A percentile compares a stretch with the other conserved stretches of the same genome.
phyloP scores from a whole-genome alignment of 2,888 invertebrate genomes.

The Eupithecia subfuscata region DNA sequence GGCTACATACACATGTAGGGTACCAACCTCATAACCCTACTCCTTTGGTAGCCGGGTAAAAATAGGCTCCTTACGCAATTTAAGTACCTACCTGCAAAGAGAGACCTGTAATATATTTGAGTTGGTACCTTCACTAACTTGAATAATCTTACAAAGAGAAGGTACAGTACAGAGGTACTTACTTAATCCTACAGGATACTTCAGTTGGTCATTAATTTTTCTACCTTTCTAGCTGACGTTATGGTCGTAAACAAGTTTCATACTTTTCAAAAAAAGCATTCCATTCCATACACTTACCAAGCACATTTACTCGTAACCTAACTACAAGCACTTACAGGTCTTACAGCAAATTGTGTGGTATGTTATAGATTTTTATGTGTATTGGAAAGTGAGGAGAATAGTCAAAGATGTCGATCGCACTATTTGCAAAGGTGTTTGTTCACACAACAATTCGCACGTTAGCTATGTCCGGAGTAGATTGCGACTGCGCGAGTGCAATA shows the following conservation, averaged over 20 bases:
- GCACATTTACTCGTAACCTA: neutral
- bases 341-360: neutral
- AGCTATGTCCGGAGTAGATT: conserved; percentile 44
- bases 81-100: too few species aligned
- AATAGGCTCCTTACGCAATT: too few species aligned
- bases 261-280: neutral
- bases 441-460: conserved; percentile 47
- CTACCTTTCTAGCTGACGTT: neutral
- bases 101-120: too few species aligned
- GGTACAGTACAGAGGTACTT: too few species aligned
- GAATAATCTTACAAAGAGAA: neutral
- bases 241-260: neutral
- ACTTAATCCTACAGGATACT: neutral
- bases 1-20: too few species aligned
- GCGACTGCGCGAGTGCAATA: conserved; percentile 77
- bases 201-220: neutral
- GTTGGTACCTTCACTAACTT: too few species aligned
- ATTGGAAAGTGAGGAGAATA: conserved; percentile 12
- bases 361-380: neutral
- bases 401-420: conserved; percentile 39
- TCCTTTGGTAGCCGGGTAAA: too few species aligned
- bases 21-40: too few species aligned
- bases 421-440: conserved; percentile 47
- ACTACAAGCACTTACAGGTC: neutral
- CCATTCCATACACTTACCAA: neutral